Evolutionary conservation across 2,797 vertebrate genomes (phyloP).

Genomic region (Glyptemys insculpta): DNA sequence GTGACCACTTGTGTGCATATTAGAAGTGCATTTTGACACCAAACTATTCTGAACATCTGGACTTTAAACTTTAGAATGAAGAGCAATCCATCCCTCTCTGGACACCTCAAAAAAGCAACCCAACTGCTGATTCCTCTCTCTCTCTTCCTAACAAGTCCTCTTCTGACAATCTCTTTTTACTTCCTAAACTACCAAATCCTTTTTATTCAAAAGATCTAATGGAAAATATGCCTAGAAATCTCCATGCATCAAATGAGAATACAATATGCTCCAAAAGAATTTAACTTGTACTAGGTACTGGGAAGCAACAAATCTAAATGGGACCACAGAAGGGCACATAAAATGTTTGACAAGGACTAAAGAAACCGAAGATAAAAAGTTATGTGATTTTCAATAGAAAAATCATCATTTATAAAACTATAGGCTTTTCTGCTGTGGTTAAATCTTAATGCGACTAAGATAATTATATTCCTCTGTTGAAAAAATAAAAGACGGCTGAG

Average conservation of each 20-base stretch:
- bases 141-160: background rate
- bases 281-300: background rate
- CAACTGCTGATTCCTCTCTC: background rate
- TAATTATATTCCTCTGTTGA: conserved; percentile 43
- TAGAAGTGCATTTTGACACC: background rate
- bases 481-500: conserved; percentile 1
- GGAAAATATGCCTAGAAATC: background rate
- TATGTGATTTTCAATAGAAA: background rate
- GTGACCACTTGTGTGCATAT: background rate
- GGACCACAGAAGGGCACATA: background rate
- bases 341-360: background rate
- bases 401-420: background rate
- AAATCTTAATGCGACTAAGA: conserved; percentile 29
- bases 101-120: background rate
- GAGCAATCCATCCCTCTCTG: background rate
- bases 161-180: background rate
- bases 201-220: background rate
- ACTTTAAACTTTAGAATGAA: background rate
- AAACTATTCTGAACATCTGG: background rate
- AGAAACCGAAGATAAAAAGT: background rate
- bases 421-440: conserved; percentile 33
- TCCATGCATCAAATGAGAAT: background rate
- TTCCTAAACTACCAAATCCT: background rate
- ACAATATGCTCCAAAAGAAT: background rate
- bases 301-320: background rate